Base-by-base conservation (phyloP, 1,140 invertebrate species). In the Mycetomoellerius zeteki region DNA sequence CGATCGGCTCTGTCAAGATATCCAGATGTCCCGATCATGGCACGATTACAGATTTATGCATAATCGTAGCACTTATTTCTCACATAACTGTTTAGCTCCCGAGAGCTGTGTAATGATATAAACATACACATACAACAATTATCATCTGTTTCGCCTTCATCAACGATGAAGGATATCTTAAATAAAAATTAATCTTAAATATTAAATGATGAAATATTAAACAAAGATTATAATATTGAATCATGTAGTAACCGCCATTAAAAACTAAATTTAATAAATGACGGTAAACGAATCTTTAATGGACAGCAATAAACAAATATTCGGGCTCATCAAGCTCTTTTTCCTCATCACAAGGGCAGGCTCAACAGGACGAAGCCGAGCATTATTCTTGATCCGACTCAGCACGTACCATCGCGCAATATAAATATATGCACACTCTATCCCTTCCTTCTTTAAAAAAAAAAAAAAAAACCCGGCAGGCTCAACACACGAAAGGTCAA, bases 401-500 rank as follows among this genome's bases (percentile, higher is more conserved):
- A 73, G 69, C 80, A 62, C 54, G n/a, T 84, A 84, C 5, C 69
- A 82, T 73, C 37, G 80, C 80, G 80, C 80, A 73, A 56, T 47
- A 37, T 75, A 75, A 62, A 84, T 62, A 84, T 75, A 84, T 62
- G 54, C 69, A 47, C 47, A 47, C 47, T 80, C 47, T 54, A 50
- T 19, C 37, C 65, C 14, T 54, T 56, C 47, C 62, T 2, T 37
- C 56, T 60, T 16, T 47, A 77, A 24, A 37, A 58, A 56, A 73
- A 56, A 58, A 58, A 72, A 21, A 73, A 54, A 56, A 58, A 73
- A 21, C 27, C 43, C 67, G 62, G 58, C 50, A 78, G 69, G 85
- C 73, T 47, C 64, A 67, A 82, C 30, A 75, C 80, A 47, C 76
- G 82, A 89, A 87, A 88, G 91, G 86, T 92, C 75, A 85, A 90